Evolutionary conservation across 2,113 vertebrate species (phyloP), one percentile per base, ranked within the genome.

Genomic region (Neogobius melanostomus): DNA sequence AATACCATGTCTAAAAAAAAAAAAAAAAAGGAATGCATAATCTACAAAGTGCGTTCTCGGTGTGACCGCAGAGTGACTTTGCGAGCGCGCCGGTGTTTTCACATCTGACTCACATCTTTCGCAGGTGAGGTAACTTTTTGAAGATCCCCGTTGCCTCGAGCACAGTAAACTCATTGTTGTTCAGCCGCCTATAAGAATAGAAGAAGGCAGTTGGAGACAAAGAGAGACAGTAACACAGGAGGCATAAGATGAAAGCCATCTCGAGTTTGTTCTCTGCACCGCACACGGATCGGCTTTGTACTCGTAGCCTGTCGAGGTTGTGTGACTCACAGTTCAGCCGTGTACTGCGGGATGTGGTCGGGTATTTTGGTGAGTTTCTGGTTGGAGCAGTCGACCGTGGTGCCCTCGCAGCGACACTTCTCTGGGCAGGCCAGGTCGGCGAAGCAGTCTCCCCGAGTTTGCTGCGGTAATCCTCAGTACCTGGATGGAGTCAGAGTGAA

Each of bases 101-200:
- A 14, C 45, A 60, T 11, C 60, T 81, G 60, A 93, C 98, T 96
- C 90, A 99, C 98, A 99, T 98, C 94, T 98, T 98, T 72, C 96
- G 94, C 65, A 99, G 92, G 45, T 99, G 97, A 82, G 96, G 96
- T 80, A 99, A 94, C 87, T 97, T 99, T 91, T 97, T 99, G 87
- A 98, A 99, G 85, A 98, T 95, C 54, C 97, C 98, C 0, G 96
- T 98, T 42, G 96, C 96, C 93, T 99, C 96, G 65, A 99, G 89
- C 50, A 99, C 96, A 47, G 95, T 94, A 87, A 99, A 98, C 81
- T 99, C 98, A 44, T 99, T 99, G 92, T 98, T 99, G 93, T 99
- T 99, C 72, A 99, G 93, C 62, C 98, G 93, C 75, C 98, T 99
- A 63, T 65, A 57, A 77, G 68, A 63, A 73, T 54, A 74, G 75